phyloP scores from a whole-genome alignment of 2,888 invertebrate species.

The Microdon myrmicae region DNA sequence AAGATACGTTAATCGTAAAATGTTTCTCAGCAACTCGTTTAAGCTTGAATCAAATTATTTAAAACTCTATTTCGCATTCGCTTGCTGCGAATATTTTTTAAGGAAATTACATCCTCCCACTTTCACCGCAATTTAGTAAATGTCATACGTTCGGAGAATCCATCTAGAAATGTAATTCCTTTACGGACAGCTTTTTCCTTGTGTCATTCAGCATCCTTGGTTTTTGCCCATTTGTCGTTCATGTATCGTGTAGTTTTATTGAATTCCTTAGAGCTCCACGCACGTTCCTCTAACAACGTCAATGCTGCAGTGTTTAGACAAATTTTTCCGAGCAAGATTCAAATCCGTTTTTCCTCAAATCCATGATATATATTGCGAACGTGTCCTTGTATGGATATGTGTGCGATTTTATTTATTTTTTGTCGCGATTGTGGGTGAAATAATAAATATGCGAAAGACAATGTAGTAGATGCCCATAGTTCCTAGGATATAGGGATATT shows the following conservation, averaged over 20 bases:
- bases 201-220: no score
- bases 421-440: no score
- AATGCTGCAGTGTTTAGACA: slow-evolving; percentile 5
- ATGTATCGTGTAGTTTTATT: slow-evolving; percentile 2
- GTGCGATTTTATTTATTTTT: not conserved
- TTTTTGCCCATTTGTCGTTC: no score
- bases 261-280: not conserved
- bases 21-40: no score
- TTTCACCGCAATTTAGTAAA: not conserved
- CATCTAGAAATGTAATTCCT: not conserved
- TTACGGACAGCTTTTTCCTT: not conserved
- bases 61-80: no score
- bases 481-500: not conserved
- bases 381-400: not conserved
- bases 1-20: no score
- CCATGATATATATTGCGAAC: not conserved
- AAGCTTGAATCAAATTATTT: no score
- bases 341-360: not conserved
- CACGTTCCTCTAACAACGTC: not conserved
- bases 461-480: slow-evolving; percentile 3
- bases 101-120: no score
- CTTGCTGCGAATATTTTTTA: no score
- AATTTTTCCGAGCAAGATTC: slow-evolving; percentile 5
- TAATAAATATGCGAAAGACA: slow-evolving; percentile 12
- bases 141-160: not conserved